These are phyloP conservation scores for Chondrilla cf. caribensis DNA, from an alignment of 37 sponge, comb jelly and placozoan species.

Conservation along the genomic window DNA sequence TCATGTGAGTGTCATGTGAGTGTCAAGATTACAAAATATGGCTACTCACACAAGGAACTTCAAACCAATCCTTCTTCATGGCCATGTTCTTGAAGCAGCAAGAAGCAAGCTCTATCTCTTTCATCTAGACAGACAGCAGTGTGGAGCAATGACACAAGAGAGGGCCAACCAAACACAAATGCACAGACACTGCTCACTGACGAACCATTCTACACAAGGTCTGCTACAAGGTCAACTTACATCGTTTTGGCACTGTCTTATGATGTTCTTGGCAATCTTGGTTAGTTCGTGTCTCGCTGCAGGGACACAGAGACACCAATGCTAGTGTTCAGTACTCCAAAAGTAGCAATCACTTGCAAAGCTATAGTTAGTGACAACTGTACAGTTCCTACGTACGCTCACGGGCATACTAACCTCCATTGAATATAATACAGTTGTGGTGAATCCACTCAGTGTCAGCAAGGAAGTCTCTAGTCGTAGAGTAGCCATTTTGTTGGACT, in stretches of 20 bases:
- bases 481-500: conserved; percentile 46
- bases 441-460: conserved; percentile 95
- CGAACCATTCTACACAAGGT: not conserved
- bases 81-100: conserved; percentile 83
- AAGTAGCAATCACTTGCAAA: too few species aligned
- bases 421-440: conserved; percentile 97
- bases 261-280: conserved; percentile 82
- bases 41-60: conserved; percentile 77
- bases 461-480: conserved; percentile 77
- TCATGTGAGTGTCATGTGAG: not conserved
- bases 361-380: too few species aligned
- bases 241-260: conserved; percentile 81
- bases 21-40: not conserved
- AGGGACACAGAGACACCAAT: too few species aligned
- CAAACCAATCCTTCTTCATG: conserved; percentile 81
- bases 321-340: too few species aligned
- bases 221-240: too few species aligned
- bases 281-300: conserved; percentile 77
- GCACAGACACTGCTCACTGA: not conserved
- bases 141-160: too few species aligned
- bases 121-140: conserved; percentile 47
- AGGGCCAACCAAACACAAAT: not conserved
- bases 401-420: conserved; percentile 93
- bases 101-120: conserved; percentile 85
- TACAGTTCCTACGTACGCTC: too few species aligned